A percentile compares a stretch with the other conserved stretches of the same genome.
These are phyloP conservation scores for Stigmatopora argus DNA, from an alignment of 2,113 vertebrate genomes.

Conservation along the genomic window DNA sequence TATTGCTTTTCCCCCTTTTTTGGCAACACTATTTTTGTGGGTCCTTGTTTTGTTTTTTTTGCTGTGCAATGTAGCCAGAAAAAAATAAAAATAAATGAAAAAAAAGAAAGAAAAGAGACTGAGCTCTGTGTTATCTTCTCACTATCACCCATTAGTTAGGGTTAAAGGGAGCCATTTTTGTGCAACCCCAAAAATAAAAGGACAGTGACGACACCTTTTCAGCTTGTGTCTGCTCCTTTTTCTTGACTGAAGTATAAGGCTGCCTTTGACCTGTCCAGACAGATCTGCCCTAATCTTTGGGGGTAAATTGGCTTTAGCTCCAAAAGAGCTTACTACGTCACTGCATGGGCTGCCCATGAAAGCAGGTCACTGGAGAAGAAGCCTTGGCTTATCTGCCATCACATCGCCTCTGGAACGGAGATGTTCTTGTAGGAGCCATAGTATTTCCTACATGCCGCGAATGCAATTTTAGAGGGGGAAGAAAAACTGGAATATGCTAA, in stretches of 20 bases:
- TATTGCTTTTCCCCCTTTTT: constrained; percentile 41
- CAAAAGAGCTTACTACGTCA: constrained; percentile 77
- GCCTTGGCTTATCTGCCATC: constrained; percentile 53
- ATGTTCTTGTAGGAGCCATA: constrained; percentile 11
- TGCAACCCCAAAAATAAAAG: constrained; percentile 46
- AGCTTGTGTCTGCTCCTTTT: constrained; percentile 14
- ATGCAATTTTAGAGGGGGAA: neutral
- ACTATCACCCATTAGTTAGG: constrained; percentile 45
- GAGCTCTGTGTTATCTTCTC: constrained; percentile 38
- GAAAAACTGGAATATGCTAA: neutral
- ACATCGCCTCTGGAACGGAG: constrained; percentile 21
- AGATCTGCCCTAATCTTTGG: constrained; percentile 70
- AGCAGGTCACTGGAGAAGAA: constrained; percentile 67
- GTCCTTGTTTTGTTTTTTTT: constrained; percentile 46
- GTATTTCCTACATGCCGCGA: neutral
- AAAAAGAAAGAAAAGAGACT: constrained; percentile 37
- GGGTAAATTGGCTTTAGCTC: constrained; percentile 73
- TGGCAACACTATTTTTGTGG: constrained; percentile 41
- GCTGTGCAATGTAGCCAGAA: constrained; percentile 54
- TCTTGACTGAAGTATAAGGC: constrained; percentile 5
- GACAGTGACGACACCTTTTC: constrained; percentile 49
- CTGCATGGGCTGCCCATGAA: constrained; percentile 51
- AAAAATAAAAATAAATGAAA: neutral
- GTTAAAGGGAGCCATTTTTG: constrained; percentile 39
- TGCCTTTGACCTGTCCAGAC: constrained; percentile 61